Evolutionary conservation across 2,113 vertebrate genomes (phyloP).

Genomic region (Meleagris gallopavo): DNA sequence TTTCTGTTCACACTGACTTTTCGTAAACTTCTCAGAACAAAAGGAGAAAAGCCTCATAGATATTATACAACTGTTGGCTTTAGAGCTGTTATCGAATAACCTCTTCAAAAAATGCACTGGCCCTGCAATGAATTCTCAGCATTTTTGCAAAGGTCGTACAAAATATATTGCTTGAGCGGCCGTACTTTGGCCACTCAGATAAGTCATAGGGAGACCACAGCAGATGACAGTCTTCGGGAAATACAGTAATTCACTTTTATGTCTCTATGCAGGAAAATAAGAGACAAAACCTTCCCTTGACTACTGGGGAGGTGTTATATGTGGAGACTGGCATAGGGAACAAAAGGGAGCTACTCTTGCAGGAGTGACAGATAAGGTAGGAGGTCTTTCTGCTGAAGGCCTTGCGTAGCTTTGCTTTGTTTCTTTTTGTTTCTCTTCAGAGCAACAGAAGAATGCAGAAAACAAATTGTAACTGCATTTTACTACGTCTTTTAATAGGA

Average conservation of each 20-base stretch:
- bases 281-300: neutral
- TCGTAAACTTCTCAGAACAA: neutral
- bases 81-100: neutral
- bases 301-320: neutral
- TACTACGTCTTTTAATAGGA: neutral
- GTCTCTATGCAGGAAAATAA: neutral
- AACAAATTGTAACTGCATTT: neutral
- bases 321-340: neutral
- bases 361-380: neutral
- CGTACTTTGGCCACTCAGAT: neutral
- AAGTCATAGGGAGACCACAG: conserved; percentile 32
- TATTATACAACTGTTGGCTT: neutral
- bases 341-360: neutral
- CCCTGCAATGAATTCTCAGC: neutral
- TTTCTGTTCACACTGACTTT: neutral
- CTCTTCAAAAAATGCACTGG: conserved; percentile 8
- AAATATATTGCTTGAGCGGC: conserved; percentile 41
- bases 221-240: neutral
- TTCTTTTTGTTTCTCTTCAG: neutral
- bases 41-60: neutral
- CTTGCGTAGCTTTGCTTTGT: neutral
- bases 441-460: conserved; percentile 1
- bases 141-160: conserved; percentile 42
- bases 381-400: conserved; percentile 29
- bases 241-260: conserved; percentile 27